A percentile compares a stretch with the other conserved stretches of the same genome.
These are phyloP conservation scores for Panorpa germanica DNA, from an alignment of 2,888 invertebrate genomes.

Conservation along the genomic window DNA sequence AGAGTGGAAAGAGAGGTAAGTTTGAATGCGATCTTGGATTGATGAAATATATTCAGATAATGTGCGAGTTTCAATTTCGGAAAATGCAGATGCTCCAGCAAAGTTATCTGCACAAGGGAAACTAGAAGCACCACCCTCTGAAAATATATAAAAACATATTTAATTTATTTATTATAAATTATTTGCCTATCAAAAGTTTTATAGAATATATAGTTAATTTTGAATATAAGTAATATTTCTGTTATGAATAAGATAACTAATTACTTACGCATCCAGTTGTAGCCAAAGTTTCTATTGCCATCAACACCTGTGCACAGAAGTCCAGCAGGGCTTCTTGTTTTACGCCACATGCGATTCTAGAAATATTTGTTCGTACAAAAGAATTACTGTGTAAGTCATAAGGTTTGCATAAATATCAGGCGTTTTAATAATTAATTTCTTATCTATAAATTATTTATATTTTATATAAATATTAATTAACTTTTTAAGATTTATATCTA, in stretches of 20 bases:
- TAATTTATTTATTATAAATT: not conserved
- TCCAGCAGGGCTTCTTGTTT: slow-evolving; percentile 25
- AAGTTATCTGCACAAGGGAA: slow-evolving; percentile 25
- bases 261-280: slow-evolving; percentile 22
- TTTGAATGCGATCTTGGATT: slow-evolving; percentile 24
- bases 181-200: not conserved
- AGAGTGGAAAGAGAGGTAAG: slow-evolving; percentile 40
- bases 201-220: slow-evolving; percentile 6
- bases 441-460: too few relatives aligned
- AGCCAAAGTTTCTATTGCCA: slow-evolving; percentile 38
- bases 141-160: slow-evolving; percentile 13
- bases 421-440: too few relatives aligned
- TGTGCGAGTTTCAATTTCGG: slow-evolving; percentile 31
- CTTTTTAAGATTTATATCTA: not conserved
- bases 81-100: slow-evolving; percentile 31
- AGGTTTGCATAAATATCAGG: slow-evolving; percentile 11
- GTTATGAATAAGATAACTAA: slow-evolving; percentile 1
- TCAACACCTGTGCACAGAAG: slow-evolving; percentile 29
- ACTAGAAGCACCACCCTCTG: slow-evolving; percentile 29
- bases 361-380: slow-evolving; percentile 7
- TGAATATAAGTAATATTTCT: slow-evolving; percentile 3
- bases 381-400: slow-evolving; percentile 11
- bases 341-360: slow-evolving; percentile 37
- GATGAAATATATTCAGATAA: slow-evolving; percentile 25
- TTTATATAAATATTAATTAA: too few relatives aligned